These are phyloP conservation scores for Therioaphis trifolii DNA, from an alignment of 2,888 invertebrate genomes.

Conservation along the genomic window DNA sequence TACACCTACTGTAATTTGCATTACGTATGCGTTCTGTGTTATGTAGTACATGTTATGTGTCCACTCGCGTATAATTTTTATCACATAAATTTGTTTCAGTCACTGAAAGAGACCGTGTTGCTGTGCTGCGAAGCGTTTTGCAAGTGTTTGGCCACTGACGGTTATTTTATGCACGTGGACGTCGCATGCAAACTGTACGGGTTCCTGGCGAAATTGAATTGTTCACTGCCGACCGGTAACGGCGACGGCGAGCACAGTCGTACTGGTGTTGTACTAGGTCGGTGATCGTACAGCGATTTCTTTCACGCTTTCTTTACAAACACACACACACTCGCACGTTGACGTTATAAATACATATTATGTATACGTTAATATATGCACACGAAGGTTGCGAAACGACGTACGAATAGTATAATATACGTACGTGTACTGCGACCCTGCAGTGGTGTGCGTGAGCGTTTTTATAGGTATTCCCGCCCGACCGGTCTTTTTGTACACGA, in stretches of 20 bases:
- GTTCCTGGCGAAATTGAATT: constrained; percentile 46
- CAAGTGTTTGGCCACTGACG: constrained; percentile 45
- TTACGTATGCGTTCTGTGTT: no score
- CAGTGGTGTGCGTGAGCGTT: no score
- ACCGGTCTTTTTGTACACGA: no score
- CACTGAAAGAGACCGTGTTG: constrained; percentile 42
- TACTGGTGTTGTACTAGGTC: background rate
- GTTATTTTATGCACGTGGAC: constrained; percentile 51
- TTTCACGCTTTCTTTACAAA: background rate
- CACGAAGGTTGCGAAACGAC: background rate
- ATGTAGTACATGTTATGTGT: no score
- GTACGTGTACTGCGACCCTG: no score
- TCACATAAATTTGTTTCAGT: constrained; percentile 24
- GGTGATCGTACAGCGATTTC: constrained; percentile 1
- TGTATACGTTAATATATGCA: no score
- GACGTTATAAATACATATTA: no score
- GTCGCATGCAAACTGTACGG: constrained; percentile 31
- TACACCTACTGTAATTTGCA: no score
- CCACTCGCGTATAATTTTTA: no score
- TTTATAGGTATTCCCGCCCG: no score
- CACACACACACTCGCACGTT: no score
- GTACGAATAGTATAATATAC: no score
- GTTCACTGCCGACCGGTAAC: background rate
- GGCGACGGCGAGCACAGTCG: background rate
- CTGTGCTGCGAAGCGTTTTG: constrained; percentile 55